phyloP scores from a whole-genome alignment of 2,888 invertebrate species.

The Diarsia dahlii region DNA sequence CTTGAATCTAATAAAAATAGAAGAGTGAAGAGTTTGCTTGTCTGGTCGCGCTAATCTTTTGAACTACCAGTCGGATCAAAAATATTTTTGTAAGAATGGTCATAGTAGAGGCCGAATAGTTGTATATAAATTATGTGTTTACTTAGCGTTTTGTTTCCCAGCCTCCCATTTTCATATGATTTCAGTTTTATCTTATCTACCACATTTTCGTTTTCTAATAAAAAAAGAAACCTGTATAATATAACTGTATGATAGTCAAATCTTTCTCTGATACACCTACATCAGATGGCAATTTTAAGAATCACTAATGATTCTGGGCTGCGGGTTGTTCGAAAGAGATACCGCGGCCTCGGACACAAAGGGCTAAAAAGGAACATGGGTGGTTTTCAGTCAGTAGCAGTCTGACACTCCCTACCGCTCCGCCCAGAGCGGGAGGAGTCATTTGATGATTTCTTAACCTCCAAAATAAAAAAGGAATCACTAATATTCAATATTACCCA shows the following conservation, averaged over 20 bases:
- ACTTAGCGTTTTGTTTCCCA: background rate
- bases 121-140: too few species aligned
- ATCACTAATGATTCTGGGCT: too few species aligned
- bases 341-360: too few species aligned
- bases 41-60: background rate
- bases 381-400: too few species aligned
- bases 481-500: background rate
- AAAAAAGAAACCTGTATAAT: background rate
- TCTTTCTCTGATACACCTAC: background rate
- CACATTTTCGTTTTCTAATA: background rate
- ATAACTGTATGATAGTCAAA: background rate
- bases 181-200: background rate
- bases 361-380: too few species aligned
- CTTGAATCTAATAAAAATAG: background rate
- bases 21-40: background rate
- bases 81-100: too few species aligned
- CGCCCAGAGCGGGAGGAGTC: too few species aligned
- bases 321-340: too few species aligned
- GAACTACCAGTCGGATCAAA: background rate
- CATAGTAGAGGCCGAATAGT: too few species aligned
- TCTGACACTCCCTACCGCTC: too few species aligned
- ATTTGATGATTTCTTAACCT: too few species aligned
- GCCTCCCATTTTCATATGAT: background rate
- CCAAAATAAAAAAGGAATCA: too few species aligned
- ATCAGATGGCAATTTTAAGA: background rate